Evolutionary conservation across 2,113 vertebrate species (phyloP), one percentile per base, ranked within the genome.

Genomic region (Sylvietta virens): DNA sequence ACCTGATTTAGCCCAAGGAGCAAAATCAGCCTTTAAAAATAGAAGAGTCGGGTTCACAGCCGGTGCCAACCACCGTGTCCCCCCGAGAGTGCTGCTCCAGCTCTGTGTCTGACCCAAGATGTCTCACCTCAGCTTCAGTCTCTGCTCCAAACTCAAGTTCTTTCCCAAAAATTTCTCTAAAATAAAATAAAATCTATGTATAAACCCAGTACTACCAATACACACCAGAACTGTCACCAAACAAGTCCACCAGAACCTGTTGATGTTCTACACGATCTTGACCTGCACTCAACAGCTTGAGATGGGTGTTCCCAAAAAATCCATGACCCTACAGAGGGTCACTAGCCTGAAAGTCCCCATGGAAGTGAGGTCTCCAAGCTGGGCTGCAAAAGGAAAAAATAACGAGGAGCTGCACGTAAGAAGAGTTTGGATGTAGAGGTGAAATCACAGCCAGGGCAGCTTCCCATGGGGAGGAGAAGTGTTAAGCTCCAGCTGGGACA

Each of bases 1-100:
- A 92, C 31, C 87, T 87, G 73, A 50, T 79, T 47, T 26, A 91
- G 70, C 37, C 74, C 91, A 62, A 50, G 81, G 78, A 89, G 81
- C 73, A 79, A 79, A 84, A 91, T 24, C 78, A 51, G 13, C 54
- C 28, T 85, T 80, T 82, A 94, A 92, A 95, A 95, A 91, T 61
- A 96, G 91, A 20, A 72, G 44, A 77, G n/a, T 35, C 4, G 3
- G 44, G 89, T 89, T 88, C 81, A 44, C 56, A 87, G 81, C 33
- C 7, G 0, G 40, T 84, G 81, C 27, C 77, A 95, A 48, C 28
- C 73, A 15, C 4, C 1, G 1, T 27, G 78, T 82, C 35, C 70
- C 67, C 15, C 28, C 24, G 18, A 13, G 45, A 8, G n/a, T 27
- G 61, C n/a, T 81, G 93, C 77, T 86, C 61, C 83, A 57, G 28